Conservation (phyloP, 1,140 invertebrate species). For the Drosophila lini region DNA sequence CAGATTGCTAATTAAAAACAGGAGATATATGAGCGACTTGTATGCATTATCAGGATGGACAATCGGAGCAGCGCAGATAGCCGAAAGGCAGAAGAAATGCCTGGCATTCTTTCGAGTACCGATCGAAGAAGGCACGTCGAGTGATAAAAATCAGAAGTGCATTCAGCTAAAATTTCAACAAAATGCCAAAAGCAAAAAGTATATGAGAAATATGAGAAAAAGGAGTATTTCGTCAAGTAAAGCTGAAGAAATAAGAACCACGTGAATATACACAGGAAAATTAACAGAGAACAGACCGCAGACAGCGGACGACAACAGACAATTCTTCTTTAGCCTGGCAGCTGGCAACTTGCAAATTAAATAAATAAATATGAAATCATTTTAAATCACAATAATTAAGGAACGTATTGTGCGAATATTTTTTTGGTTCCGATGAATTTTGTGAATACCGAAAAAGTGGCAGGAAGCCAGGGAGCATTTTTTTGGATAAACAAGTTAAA, state of each 20-base stretch:
- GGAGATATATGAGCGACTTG: constrained; percentile 43
- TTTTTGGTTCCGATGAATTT: constrained; percentile 8
- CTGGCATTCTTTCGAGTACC: constrained; percentile 16
- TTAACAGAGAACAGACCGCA: constrained; percentile 12
- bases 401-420: constrained; percentile 37
- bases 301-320: background rate
- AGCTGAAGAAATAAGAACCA: constrained; percentile 37
- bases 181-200: constrained; percentile 24
- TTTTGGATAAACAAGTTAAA: background rate
- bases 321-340: constrained; percentile 27
- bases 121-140: constrained; percentile 56
- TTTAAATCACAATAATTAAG: constrained; percentile 56
- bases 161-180: constrained; percentile 49
- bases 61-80: constrained; percentile 36
- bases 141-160: constrained; percentile 67
- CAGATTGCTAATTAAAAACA: constrained; percentile 55
- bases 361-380: constrained; percentile 52
- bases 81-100: constrained; percentile 21
- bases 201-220: constrained; percentile 15
- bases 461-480: constrained; percentile 13
- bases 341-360: constrained; percentile 37
- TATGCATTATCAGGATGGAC: constrained; percentile 42
- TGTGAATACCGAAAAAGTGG: constrained; percentile 7
- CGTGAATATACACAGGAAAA: constrained; percentile 17
- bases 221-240: constrained; percentile 21